Conservation (phyloP, 1,140 invertebrate species). For the Drosophila grimshawi region DNA sequence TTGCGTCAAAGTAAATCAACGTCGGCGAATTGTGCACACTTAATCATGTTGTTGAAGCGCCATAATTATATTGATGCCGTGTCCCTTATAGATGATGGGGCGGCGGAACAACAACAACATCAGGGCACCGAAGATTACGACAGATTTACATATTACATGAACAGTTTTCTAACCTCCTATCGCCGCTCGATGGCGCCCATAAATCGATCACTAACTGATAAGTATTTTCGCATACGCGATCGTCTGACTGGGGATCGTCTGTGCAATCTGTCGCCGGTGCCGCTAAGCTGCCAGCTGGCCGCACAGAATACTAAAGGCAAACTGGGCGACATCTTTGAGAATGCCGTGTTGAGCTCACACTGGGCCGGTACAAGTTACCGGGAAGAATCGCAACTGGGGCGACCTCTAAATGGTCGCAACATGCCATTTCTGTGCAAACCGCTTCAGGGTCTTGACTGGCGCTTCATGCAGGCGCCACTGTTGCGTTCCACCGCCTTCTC, state of each 20-base stretch:
- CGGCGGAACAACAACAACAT: constrained; percentile 2
- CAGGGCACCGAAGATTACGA: constrained; percentile 8
- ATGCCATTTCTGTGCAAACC: constrained; percentile 65
- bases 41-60: constrained; percentile 74
- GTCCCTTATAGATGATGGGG: constrained; percentile 70
- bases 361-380: constrained; percentile 48
- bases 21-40: constrained; percentile 60
- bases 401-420: constrained; percentile 42
- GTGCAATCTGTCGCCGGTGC: constrained; percentile 45
- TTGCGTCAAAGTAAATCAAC: constrained; percentile 45
- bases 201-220: constrained; percentile 62
- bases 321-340: constrained; percentile 68
- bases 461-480: not conserved
- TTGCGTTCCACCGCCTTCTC: constrained; percentile 19
- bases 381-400: not conserved
- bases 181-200: constrained; percentile 75
- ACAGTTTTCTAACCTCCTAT: constrained; percentile 62
- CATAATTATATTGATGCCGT: constrained; percentile 81
- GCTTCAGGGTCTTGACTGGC: not conserved
- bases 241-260: constrained; percentile 38
- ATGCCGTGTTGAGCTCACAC: constrained; percentile 64
- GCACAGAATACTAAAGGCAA: constrained; percentile 60
- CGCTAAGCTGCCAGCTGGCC: constrained; percentile 72
- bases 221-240: constrained; percentile 64
- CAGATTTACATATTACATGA: constrained; percentile 16